Base-by-base conservation (phyloP, 2,113 vertebrate genomes). In the Paradoxurus hermaphroditus region DNA sequence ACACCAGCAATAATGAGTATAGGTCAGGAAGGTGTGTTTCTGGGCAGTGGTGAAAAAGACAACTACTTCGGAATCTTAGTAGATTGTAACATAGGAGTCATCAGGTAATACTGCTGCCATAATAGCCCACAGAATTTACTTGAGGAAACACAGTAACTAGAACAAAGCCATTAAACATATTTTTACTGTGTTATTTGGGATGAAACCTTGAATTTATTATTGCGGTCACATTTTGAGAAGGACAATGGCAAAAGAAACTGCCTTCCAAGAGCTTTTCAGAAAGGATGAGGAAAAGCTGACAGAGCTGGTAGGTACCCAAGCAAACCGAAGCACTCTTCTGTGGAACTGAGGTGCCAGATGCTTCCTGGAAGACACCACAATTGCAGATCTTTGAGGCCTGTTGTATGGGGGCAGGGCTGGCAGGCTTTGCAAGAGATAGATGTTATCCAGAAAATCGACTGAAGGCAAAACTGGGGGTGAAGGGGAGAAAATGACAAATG, bases 201-300 rank as follows among this genome's bases (percentile, higher is more conserved):
- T 88, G 41, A 94, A 95, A 90, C 8, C 62, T 85, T 65, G 46
- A 88, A 93, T 93, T 89, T n/a, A 41, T 93, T 93, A 27, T 70
- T n/a, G 13, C 18, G 14, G 72, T 96, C 41, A 93, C 14, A 81
- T 67, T 97, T 94, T 94, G n/a, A 95, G 51, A 77, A 11, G 15
- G 44, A 56, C 18, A 5, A 10, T 97, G 85, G 73, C 41, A 77
- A 90, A 86, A 36, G 31, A 88, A 92, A 85, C 46, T 36, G 53
- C 21, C 19, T 95, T 15, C 31, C 27, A 59, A 36, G 36, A 18
- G 4, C 51, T 72, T 84, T 77, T 93, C 59, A n/a, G 62, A 77
- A 90, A 29, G 44, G 56, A 67, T 21, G 13, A 87, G 34, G 31
- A 67, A 95, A 97, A 59, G 82, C 15, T 93, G 59, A 77, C 75